These are phyloP conservation scores for Ranitomeya variabilis DNA, from an alignment of 2,113 vertebrate species.

Conservation along the genomic window DNA sequence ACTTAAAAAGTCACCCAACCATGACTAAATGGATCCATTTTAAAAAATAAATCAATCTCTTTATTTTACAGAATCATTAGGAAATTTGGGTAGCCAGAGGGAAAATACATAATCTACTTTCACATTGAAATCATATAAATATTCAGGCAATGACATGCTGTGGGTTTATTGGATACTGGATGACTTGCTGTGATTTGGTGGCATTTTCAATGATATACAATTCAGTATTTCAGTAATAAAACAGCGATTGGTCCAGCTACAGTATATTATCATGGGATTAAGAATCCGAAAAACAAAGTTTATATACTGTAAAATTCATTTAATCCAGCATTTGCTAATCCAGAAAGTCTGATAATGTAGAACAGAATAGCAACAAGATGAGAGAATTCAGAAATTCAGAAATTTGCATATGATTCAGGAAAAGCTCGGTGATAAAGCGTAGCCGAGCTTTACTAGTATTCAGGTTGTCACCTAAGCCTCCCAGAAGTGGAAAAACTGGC, in stretches of 20 bases:
- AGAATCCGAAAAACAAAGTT: background rate
- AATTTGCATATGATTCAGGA: too few species aligned
- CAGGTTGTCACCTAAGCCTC: too few species aligned
- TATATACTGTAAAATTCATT: too few species aligned
- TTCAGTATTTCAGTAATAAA: background rate
- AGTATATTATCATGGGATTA: background rate
- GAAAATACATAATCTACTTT: slow-evolving; percentile 84
- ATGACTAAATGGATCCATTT: slow-evolving; percentile 84
- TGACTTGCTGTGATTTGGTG: slow-evolving; percentile 63
- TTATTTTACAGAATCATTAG: slow-evolving; percentile 82
- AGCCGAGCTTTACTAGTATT: too few species aligned
- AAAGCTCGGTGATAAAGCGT: too few species aligned
- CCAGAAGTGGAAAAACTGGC: too few species aligned
- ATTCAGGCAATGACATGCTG: slow-evolving; percentile 67
- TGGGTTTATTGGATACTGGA: slow-evolving; percentile 69
- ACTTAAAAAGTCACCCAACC: slow-evolving; percentile 79
- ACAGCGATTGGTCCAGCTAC: background rate
- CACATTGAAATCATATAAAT: slow-evolving; percentile 81
- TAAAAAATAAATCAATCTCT: slow-evolving; percentile 79
- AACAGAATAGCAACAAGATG: too few species aligned
- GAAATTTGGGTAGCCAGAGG: slow-evolving; percentile 81
- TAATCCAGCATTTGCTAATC: too few species aligned
- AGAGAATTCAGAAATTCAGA: too few species aligned
- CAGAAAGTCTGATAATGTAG: too few species aligned
- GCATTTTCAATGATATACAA: background rate